These are phyloP conservation scores for Trachops cirrhosus DNA, from an alignment of 2,797 vertebrate genomes.

Conservation along the genomic window DNA sequence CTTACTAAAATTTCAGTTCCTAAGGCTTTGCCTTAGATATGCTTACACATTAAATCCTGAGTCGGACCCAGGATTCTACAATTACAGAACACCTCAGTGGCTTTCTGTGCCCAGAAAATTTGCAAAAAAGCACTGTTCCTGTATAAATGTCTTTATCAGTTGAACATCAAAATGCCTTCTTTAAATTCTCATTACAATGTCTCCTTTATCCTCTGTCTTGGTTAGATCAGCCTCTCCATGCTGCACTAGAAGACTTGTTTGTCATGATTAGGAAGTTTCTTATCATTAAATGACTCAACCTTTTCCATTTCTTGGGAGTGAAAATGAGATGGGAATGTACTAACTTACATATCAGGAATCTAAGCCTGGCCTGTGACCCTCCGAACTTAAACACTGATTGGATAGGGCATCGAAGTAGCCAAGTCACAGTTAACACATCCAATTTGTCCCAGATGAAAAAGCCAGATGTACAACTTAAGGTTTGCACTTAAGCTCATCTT, in stretches of 20 bases:
- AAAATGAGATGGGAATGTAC: slow-evolving; percentile 42
- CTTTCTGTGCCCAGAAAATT: neutral
- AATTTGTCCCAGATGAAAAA: neutral
- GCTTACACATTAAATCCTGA: neutral
- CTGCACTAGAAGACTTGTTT: slow-evolving; percentile 1
- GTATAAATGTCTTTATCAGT: neutral
- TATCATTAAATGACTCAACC: slow-evolving; percentile 38
- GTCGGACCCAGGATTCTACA: neutral
- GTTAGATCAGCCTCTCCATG: neutral
- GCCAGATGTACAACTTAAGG: neutral
- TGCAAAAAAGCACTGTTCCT: neutral
- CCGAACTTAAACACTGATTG: neutral
- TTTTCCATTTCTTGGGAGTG: slow-evolving; percentile 40
- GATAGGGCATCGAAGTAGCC: neutral
- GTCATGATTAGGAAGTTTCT: slow-evolving; percentile 31
- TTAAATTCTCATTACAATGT: neutral
- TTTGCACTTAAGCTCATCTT: neutral
- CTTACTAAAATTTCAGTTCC: neutral
- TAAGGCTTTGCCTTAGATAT: neutral
- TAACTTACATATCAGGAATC: neutral
- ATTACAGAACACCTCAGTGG: neutral
- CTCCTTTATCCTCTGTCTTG: neutral
- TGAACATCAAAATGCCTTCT: neutral
- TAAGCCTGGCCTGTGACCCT: neutral
- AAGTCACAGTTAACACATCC: slow-evolving; percentile 20